Evolutionary conservation across 2,888 invertebrate species (phyloP).

Genomic region (Drosophila cognata): DNA sequence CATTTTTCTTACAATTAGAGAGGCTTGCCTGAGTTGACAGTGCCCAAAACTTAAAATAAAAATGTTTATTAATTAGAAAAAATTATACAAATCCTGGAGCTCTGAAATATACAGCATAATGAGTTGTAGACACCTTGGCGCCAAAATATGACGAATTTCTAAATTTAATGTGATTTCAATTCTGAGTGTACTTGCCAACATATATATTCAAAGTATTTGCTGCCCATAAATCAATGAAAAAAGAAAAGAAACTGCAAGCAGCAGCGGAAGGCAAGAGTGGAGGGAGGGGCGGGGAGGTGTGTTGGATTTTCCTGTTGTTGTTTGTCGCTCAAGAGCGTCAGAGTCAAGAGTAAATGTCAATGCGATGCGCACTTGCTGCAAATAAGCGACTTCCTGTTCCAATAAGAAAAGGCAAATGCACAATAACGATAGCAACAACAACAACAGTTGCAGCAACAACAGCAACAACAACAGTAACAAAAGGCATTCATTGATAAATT

Average conservation of each 20-base stretch:
- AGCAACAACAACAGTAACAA: slow-evolving; percentile 27
- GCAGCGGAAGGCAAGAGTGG: background rate
- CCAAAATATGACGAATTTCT: background rate
- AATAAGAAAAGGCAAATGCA: slow-evolving; percentile 67
- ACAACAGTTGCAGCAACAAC: slow-evolving; percentile 31
- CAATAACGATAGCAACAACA: slow-evolving; percentile 47
- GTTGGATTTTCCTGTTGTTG: slow-evolving; percentile 9
- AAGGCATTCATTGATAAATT: slow-evolving; percentile 73
- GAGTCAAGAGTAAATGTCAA: slow-evolving; percentile 69
- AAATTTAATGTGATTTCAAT: background rate
- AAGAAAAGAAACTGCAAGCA: slow-evolving; percentile 21
- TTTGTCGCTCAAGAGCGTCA: slow-evolving; percentile 27
- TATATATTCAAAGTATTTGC: background rate
- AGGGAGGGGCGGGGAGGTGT: background rate
- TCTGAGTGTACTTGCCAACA: background rate
- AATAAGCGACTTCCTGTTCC: slow-evolving; percentile 78
- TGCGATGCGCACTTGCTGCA: slow-evolving; percentile 74
- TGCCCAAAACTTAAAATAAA: too few relatives aligned
- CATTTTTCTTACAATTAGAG: background rate
- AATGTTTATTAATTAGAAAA: too few relatives aligned
- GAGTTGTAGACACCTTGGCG: background rate
- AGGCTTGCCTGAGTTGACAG: too few relatives aligned
- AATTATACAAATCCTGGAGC: background rate
- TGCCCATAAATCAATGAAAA: slow-evolving; percentile 66
- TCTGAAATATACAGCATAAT: background rate